Conservation (phyloP, 2,797 vertebrate genomes). For the Coccyzus lansbergi region DNA sequence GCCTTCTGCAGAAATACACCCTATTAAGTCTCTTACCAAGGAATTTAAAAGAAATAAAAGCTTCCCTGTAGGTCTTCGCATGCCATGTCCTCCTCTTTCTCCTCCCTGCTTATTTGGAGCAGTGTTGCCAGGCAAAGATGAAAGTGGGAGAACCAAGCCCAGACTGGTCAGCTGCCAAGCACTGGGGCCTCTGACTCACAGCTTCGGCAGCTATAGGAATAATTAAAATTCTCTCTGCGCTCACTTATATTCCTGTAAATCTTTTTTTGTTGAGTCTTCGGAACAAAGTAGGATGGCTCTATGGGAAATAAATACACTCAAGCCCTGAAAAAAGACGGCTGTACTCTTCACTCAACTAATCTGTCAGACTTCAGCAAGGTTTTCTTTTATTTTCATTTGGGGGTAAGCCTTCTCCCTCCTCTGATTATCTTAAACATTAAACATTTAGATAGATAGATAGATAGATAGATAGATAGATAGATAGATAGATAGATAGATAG, state of each 20-base stretch:
- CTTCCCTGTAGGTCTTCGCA: background rate
- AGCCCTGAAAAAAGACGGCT: background rate
- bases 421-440: background rate
- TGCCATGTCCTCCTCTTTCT: background rate
- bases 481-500: no score
- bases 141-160: conserved; percentile 5
- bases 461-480: no score
- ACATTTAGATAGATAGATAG: background rate
- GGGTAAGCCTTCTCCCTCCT: background rate
- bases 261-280: background rate
- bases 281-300: background rate
- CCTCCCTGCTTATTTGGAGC: conserved; percentile 1
- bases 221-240: conserved; percentile 1
- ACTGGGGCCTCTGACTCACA: background rate
- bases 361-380: background rate
- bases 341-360: background rate
- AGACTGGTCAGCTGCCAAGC: background rate
- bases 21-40: background rate
- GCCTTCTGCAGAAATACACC: background rate
- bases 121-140: conserved; percentile 5
- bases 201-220: background rate
- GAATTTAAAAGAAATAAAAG: background rate
- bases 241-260: background rate
- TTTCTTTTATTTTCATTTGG: background rate
- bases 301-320: background rate